phyloP scores from a whole-genome alignment of 1,140 invertebrate genomes.

The Archegozetes longisetosus region DNA sequence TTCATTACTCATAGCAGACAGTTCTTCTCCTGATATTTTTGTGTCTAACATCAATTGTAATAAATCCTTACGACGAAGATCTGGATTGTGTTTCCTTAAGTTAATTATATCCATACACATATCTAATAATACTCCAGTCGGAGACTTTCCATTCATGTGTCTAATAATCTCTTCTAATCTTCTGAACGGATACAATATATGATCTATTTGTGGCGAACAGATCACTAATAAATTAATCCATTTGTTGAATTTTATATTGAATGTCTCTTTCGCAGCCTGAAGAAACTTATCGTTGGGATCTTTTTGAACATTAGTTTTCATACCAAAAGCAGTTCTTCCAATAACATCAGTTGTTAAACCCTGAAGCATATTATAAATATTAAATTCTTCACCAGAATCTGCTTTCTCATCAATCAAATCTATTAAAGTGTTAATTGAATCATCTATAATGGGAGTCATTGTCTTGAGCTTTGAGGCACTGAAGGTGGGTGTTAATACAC shows the following conservation, averaged over 20 bases:
- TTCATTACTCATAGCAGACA: background rate
- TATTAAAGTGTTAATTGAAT: constrained; percentile 24
- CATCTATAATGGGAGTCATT: constrained; percentile 27
- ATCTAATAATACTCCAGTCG: background rate
- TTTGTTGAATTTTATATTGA: constrained; percentile 1
- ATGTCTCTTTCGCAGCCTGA: constrained; percentile 14
- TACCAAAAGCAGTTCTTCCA: constrained; percentile 33
- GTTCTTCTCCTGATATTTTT: background rate
- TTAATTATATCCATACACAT: background rate
- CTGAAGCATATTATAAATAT: constrained; percentile 29
- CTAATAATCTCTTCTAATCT: background rate
- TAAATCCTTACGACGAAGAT: constrained; percentile 3
- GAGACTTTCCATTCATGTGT: background rate
- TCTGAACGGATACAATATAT: constrained; percentile 9
- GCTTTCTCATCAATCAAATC: constrained; percentile 21
- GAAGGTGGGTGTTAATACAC: constrained; percentile 36
- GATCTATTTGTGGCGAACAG: constrained; percentile 8
- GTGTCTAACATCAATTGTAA: constrained; percentile 13
- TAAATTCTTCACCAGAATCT: constrained; percentile 21
- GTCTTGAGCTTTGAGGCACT: constrained; percentile 34
- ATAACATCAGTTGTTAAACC: constrained; percentile 37
- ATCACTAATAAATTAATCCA: background rate
- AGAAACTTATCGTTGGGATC: constrained; percentile 15
- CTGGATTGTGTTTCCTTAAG: background rate
- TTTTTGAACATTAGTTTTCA: constrained; percentile 20